Percentiles rank a stretch among this genome's conserved stretches.
These are phyloP conservation scores for Dicroscelio sp. DNA, from an alignment of 2,888 invertebrate genomes.

Conservation along the genomic window DNA sequence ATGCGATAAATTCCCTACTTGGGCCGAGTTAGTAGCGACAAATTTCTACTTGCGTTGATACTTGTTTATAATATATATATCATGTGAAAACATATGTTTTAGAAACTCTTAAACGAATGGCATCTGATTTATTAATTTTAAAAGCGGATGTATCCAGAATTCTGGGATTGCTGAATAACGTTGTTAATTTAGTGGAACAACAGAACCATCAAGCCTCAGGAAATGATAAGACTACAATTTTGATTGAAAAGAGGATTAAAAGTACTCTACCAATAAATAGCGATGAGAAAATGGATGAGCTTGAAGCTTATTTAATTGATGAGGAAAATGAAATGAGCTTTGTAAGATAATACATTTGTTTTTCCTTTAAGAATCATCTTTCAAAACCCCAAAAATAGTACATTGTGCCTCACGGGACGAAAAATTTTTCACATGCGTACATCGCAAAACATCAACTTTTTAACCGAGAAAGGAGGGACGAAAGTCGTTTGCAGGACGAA, in stretches of 20 bases:
- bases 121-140: neutral
- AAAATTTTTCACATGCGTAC: no score
- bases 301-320: neutral
- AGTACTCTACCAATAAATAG: neutral
- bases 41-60: no score
- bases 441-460: no score
- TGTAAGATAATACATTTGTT: no score
- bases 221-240: neutral
- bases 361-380: no score
- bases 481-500: no score
- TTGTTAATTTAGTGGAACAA: neutral
- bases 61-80: no score
- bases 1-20: no score
- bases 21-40: no score
- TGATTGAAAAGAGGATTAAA: neutral
- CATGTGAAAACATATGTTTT: neutral
- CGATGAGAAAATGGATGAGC: neutral
- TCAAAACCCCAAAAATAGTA: no score
- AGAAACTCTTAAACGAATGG: constrained; percentile 7
- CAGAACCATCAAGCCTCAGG: neutral
- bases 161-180: neutral
- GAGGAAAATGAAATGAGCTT: neutral
- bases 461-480: no score
- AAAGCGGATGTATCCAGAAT: neutral
- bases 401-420: no score